Percentiles rank a stretch among this genome's conserved stretches.
These are phyloP conservation scores for Intellagama lesueurii DNA, from an alignment of 2,797 vertebrate species.

Conservation along the genomic window DNA sequence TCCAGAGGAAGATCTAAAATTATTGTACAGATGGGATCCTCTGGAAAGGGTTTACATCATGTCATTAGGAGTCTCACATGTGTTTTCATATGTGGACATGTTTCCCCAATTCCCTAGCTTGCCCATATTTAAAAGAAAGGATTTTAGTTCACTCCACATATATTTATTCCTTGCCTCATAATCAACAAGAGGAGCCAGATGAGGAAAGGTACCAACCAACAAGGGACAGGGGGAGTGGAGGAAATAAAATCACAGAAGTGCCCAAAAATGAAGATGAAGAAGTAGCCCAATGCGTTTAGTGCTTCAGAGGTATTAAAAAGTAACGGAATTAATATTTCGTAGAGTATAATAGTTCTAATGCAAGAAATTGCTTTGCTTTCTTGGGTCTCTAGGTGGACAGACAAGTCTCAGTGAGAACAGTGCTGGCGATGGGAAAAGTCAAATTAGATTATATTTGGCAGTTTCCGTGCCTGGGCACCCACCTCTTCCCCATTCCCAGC, in stretches of 20 bases:
- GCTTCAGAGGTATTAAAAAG: not conserved
- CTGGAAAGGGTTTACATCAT: slow-evolving; percentile 23
- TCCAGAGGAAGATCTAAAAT: slow-evolving; percentile 51
- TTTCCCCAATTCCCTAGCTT: not conserved
- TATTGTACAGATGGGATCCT: not conserved
- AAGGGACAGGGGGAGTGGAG: not conserved
- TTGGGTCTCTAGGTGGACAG: no score
- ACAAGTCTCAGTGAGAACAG: no score
- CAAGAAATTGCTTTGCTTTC: no score
- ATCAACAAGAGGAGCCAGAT: not conserved
- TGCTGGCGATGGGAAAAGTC: no score
- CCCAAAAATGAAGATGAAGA: not conserved
- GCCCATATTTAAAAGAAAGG: slow-evolving; percentile 3
- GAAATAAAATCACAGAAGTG: not conserved
- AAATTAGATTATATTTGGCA: no score
- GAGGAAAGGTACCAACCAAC: not conserved
- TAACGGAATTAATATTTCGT: not conserved
- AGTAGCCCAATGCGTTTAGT: not conserved
- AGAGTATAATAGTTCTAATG: not conserved
- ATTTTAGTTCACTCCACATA: not conserved
- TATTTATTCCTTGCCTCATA: not conserved
- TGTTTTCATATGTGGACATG: slow-evolving; percentile 19
- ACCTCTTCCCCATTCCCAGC: no score
- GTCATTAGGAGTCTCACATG: not conserved
- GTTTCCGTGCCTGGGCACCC: no score